Percentiles rank a stretch among this genome's conserved stretches.
phyloP scores from a whole-genome alignment of 2,113 vertebrate genomes.

The Dryoscopus gambensis region DNA sequence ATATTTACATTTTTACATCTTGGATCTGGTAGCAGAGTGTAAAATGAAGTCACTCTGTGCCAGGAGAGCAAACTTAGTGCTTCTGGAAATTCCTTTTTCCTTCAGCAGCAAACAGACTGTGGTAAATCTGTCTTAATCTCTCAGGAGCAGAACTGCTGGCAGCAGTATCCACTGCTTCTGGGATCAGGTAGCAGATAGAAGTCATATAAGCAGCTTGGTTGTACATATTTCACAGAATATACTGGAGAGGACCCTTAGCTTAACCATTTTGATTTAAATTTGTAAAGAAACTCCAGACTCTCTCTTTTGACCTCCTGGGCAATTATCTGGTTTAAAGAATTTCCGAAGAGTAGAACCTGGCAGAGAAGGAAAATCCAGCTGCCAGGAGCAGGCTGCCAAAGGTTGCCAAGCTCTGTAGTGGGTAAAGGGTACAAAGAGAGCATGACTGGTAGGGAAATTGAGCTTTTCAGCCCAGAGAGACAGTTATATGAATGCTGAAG shows the following conservation, averaged over 20 bases:
- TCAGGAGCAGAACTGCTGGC: neutral
- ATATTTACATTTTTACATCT: neutral
- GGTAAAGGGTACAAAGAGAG: neutral
- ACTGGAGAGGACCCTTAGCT: neutral
- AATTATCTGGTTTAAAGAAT: neutral
- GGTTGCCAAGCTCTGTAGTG: neutral
- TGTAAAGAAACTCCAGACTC: neutral
- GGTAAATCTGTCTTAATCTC: neutral
- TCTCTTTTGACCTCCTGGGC: neutral
- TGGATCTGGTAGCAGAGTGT: neutral
- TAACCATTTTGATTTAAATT: neutral
- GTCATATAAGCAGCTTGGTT: neutral
- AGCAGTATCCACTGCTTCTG: neutral
- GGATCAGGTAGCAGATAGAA: neutral
- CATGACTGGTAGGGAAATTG: neutral
- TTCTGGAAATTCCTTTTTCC: neutral
- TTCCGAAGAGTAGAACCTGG: neutral
- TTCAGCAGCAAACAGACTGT: neutral
- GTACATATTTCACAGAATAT: neutral
- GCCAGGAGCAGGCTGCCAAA: neutral
- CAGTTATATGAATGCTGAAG: neutral
- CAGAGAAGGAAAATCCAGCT: neutral
- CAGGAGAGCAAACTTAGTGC: neutral
- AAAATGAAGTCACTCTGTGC: neutral
- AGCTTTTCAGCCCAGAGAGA: constrained; percentile 28